phyloP scores from a whole-genome alignment of 2,113 vertebrate genomes.

The Apaloderma vittatum region DNA sequence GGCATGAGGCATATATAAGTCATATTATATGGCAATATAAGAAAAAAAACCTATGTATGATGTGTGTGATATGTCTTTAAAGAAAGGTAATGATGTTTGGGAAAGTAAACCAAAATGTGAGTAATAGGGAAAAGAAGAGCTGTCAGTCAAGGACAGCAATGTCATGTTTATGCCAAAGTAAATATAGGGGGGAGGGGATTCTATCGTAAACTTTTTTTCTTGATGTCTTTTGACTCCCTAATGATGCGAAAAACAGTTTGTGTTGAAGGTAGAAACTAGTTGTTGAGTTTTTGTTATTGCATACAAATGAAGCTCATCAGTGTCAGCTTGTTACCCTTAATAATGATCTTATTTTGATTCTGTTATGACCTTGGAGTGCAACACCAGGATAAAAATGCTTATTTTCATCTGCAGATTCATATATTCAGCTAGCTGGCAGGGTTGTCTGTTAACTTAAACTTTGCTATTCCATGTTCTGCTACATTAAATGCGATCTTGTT shows the following conservation, averaged over 20 bases:
- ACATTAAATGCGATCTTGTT: neutral
- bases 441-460: neutral
- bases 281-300: neutral
- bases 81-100: neutral
- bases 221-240: constrained; percentile 26
- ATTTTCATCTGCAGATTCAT: neutral
- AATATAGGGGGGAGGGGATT: neutral
- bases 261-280: neutral
- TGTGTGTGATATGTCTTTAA: neutral
- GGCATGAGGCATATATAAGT: neutral
- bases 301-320: constrained; percentile 19
- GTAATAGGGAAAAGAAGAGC: constrained; percentile 7
- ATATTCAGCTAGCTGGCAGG: neutral
- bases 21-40: neutral
- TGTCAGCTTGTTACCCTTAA: constrained; percentile 13
- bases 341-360: constrained; percentile 41
- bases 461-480: neutral
- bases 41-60: neutral
- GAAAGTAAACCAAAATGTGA: neutral
- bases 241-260: constrained; percentile 46
- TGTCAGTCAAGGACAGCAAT: constrained; percentile 21
- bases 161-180: neutral
- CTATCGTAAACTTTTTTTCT: neutral
- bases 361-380: constrained; percentile 9
- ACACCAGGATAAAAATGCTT: neutral